Evolutionary conservation across 2,797 vertebrate genomes (phyloP), one percentile per base, ranked within the genome.

Genomic region (Leptodactylus fallax): DNA sequence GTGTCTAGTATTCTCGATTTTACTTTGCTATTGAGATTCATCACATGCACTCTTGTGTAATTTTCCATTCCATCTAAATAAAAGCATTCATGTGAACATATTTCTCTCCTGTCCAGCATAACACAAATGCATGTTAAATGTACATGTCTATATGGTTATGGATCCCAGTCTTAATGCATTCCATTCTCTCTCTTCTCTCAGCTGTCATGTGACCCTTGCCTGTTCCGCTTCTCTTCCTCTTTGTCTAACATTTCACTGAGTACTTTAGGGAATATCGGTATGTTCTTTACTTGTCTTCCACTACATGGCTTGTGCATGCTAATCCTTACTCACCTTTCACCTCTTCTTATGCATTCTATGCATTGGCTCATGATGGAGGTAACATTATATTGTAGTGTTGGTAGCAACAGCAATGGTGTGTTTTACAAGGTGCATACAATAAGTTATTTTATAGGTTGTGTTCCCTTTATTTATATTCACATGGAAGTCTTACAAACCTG

Each of bases 221-320:
- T 95, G 90, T 95, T 95, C 94, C 95, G 92, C 94, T 95, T 96
- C 95, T 95, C 93, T 92, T 94, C 95, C 91, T 95, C 95, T 93
- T 90, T 95, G 93, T 96, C 95, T 95, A 96, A 93, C 92, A 94
- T 95, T 94, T 95, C 94, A 92, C 93, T 96, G 93, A 94, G 93
- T 95, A 93, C 95, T 92, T 91, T 95, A 93, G 93, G 94, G 94
- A 96, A 93, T 94, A 95, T 93, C 92, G 96, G 95, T 96, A 96
- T 91, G 95, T 96, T 92, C 88, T 86, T 90, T 91, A 93, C 92
- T 92, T 86, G 90, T 93, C 90, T 94, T 83, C 51, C 63, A 89
- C 90, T 92, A 91, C 78, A 36, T 88, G 67, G 67, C 16, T 83
- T 27, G 23, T 88, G 67, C 72, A 88, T 85, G 78, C 92, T 91